These are phyloP conservation scores for Ptychochromis oligacanthus DNA, from an alignment of 2,113 vertebrate genomes.

Conservation along the genomic window DNA sequence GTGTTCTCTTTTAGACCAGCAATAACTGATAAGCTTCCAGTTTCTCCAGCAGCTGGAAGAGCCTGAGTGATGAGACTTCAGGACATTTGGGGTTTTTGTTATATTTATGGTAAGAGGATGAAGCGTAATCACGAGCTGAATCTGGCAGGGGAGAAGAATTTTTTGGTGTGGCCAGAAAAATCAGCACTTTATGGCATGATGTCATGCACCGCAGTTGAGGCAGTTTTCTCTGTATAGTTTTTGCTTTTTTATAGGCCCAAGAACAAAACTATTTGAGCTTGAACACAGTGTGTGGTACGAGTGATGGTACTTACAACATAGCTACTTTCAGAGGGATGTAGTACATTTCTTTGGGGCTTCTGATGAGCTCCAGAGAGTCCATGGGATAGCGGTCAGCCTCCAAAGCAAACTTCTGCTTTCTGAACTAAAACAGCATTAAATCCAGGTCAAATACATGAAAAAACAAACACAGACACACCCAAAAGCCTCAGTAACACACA, in stretches of 20 bases:
- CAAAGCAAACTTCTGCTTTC: constrained; percentile 92
- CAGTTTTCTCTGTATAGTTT: too few species aligned
- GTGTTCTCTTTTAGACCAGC: not conserved
- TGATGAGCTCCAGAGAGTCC: constrained; percentile 92
- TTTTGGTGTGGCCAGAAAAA: too few species aligned
- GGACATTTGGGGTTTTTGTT: not conserved
- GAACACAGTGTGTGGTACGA: not conserved
- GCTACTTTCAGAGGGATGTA: constrained; percentile 97
- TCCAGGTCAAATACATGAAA: not conserved
- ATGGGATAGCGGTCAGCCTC: constrained; percentile 90
- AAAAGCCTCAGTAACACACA: not conserved
- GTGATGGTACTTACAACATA: constrained; percentile 88
- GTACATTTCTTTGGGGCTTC: constrained; percentile 91
- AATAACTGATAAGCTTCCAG: not conserved
- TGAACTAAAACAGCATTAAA: constrained; percentile 83
- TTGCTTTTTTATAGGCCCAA: too few species aligned
- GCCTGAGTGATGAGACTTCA: not conserved
- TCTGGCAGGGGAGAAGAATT: too few species aligned
- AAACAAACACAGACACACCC: fast-evolving
- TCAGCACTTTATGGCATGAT: too few species aligned
- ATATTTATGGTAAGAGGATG: not conserved
- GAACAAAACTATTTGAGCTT: too few species aligned
- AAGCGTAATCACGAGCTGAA: too few species aligned
- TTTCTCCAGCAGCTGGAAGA: not conserved
- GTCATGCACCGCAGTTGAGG: too few species aligned